Percentiles rank a stretch among this genome's conserved stretches.
Conservation (phyloP, 1,140 invertebrate genomes). For the Neotoxoptera formosana region DNA sequence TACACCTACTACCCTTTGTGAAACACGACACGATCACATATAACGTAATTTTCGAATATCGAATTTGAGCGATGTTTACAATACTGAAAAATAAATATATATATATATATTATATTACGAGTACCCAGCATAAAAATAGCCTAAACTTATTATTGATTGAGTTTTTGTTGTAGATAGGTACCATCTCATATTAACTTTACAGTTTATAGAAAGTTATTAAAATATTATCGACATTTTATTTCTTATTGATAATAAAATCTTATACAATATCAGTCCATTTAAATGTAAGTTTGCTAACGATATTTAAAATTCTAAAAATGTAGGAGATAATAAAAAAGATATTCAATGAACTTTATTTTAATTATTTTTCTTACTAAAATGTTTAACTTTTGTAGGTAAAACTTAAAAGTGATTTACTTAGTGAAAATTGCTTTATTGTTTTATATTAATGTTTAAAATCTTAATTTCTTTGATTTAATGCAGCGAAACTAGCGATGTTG, state of each 20-base stretch:
- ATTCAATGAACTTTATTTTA: background rate
- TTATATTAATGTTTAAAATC: background rate
- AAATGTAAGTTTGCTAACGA: background rate
- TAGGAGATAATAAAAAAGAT: background rate
- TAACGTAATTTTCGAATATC: background rate
- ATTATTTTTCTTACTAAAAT: background rate
- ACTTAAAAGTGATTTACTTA: background rate
- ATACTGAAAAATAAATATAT: background rate
- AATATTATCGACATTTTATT: background rate
- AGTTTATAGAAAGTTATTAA: background rate
- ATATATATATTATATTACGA: background rate
- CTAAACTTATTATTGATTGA: background rate
- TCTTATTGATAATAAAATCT: background rate
- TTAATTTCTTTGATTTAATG: background rate
- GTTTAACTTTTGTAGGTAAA: background rate
- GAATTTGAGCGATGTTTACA: background rate
- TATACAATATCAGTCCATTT: background rate
- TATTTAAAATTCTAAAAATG: no score
- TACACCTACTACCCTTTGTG: background rate
- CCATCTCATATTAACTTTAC: background rate
- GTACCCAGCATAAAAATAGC: background rate
- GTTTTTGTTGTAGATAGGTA: background rate
- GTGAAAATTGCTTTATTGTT: background rate
- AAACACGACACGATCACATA: background rate
- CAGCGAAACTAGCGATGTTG: background rate